These are phyloP conservation scores for Drosophila kanekoi DNA, from an alignment of 2,888 invertebrate species.

Conservation along the genomic window DNA sequence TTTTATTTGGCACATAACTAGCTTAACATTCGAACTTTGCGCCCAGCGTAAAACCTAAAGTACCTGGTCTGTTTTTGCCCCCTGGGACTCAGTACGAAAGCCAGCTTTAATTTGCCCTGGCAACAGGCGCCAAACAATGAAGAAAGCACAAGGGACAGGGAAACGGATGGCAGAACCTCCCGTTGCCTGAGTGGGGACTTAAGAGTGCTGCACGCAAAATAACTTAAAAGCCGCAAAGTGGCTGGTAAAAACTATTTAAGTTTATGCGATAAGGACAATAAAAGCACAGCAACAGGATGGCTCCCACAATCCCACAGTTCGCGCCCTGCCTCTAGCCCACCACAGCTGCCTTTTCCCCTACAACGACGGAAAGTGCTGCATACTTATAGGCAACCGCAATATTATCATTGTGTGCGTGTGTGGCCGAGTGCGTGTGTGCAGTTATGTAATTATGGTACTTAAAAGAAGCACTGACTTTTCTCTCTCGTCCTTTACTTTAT, in stretches of 20 bases:
- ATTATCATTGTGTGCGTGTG: constrained; percentile 36
- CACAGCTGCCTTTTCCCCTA: constrained; percentile 4
- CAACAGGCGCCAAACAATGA: constrained; percentile 32
- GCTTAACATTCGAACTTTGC: constrained; percentile 41
- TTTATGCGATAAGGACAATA: constrained; percentile 79
- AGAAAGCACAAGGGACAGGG: neutral
- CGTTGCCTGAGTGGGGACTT: constrained; percentile 37
- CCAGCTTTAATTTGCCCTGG: constrained; percentile 45
- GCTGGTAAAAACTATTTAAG: constrained; percentile 80
- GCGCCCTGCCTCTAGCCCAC: neutral
- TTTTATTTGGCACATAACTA: constrained; percentile 65
- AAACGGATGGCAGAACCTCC: neutral
- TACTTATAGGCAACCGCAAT: constrained; percentile 70
- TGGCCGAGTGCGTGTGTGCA: constrained; percentile 46
- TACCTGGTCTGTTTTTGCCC: constrained; percentile 1
- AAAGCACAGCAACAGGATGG: constrained; percentile 57
- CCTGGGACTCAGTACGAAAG: constrained; percentile 26
- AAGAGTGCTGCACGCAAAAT: constrained; percentile 75
- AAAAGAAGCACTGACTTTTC: constrained; percentile 66
- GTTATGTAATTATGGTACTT: constrained; percentile 81
- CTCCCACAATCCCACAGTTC: constrained; percentile 1
- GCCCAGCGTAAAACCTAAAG: constrained; percentile 1
- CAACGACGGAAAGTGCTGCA: constrained; percentile 59
- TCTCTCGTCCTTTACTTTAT: constrained; percentile 45
- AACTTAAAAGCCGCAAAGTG: constrained; percentile 81